Conservation (phyloP, 2,113 vertebrate species). For the Lonchura striata region DNA sequence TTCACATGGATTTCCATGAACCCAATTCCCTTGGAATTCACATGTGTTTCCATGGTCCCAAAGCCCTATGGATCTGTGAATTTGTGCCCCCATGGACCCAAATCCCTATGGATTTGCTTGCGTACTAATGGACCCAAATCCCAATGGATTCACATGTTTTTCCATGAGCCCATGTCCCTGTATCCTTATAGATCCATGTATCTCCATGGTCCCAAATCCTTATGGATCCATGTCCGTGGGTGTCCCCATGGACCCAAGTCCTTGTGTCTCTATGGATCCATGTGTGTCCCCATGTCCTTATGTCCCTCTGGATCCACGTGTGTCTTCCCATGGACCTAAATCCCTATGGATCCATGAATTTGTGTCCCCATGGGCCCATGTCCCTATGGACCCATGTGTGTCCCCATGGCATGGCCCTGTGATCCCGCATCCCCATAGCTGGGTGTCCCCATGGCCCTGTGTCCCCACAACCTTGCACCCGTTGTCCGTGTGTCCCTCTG, state of each 20-base stretch:
- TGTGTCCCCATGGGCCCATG: no score
- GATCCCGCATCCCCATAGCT: neutral
- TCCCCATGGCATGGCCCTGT: neutral
- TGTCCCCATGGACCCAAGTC: no score
- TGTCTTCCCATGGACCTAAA: neutral
- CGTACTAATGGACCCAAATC: no score
- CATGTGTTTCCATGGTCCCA: neutral
- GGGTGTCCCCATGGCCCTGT: neutral
- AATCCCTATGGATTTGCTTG: no score
- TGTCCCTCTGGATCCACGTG: neutral
- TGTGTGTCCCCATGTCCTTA: rapidly evolving
- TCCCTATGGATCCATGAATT: no score
- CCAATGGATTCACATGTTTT: no score
- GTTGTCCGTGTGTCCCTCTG: neutral
- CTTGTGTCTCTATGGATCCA: neutral
- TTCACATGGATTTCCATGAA: no score
- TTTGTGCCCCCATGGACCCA: neutral
- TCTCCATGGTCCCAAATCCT: no score
- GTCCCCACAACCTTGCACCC: neutral
- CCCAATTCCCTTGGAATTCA: no score
- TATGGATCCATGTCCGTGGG: neutral
- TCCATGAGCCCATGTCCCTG: neutral
- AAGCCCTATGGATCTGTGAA: neutral
- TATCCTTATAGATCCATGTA: no score
- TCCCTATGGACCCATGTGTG: rapidly evolving